A percentile compares a stretch with the other conserved stretches of the same genome.
These are phyloP conservation scores for Leptinotarsa lineolata DNA, from an alignment of 1,140 invertebrate species.

Conservation along the genomic window DNA sequence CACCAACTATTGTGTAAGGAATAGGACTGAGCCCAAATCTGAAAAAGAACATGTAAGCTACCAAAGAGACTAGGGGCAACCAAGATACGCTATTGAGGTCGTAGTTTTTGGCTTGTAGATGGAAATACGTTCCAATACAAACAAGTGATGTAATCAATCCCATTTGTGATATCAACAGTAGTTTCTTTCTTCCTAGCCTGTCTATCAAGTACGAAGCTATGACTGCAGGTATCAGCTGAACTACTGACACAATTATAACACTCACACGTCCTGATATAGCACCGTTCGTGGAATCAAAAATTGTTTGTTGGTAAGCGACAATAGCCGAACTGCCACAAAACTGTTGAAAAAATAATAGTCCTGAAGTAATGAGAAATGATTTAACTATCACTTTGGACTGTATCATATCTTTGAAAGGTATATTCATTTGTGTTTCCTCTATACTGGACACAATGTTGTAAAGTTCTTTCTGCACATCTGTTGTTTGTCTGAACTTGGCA, in stretches of 20 bases:
- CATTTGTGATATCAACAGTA: conserved; percentile 71
- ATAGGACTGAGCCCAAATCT: conserved; percentile 66
- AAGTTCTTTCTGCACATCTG: neutral
- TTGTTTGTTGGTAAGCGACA: conserved; percentile 76
- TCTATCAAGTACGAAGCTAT: conserved; percentile 76
- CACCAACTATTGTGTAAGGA: conserved; percentile 80
- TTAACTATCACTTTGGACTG: neutral
- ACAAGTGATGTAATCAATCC: conserved; percentile 59
- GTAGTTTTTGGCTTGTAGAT: conserved; percentile 34
- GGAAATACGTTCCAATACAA: conserved; percentile 45
- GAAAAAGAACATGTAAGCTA: conserved; percentile 41
- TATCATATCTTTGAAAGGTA: neutral
- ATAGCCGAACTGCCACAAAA: conserved; percentile 85
- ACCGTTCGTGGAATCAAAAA: conserved; percentile 72
- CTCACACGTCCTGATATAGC: conserved; percentile 60
- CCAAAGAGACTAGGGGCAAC: conserved; percentile 40
- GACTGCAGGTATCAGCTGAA: conserved; percentile 76
- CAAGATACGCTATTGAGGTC: conserved; percentile 35
- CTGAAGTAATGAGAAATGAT: conserved; percentile 51
- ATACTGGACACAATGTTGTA: neutral
- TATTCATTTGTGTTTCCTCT: neutral
- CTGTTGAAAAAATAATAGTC: conserved; percentile 85
- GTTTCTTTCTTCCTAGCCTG: conserved; percentile 69
- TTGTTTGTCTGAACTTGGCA: neutral
- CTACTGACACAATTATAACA: conserved; percentile 77